phyloP scores from a whole-genome alignment of 1,140 invertebrate genomes.

The Heliothis subflexa region DNA sequence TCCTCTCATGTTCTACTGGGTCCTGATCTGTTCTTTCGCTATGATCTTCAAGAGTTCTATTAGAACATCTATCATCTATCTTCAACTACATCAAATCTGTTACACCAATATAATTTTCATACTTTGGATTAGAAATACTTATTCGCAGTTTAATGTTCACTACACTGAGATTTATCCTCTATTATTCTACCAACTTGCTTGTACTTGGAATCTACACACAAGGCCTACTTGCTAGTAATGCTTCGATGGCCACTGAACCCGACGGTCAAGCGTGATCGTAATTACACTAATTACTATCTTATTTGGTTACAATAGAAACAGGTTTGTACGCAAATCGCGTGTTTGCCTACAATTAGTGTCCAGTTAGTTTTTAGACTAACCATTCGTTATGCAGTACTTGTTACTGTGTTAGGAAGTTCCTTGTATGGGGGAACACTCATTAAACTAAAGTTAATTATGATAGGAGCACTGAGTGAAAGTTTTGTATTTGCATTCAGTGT shows the following conservation, averaged over 20 bases:
- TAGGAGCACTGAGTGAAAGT: neutral
- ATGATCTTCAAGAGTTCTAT: no score
- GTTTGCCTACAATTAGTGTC: slow-evolving; percentile 23
- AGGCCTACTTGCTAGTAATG: neutral
- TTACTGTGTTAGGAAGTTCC: slow-evolving; percentile 9
- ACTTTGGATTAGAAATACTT: no score
- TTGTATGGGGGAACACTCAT: slow-evolving; percentile 1
- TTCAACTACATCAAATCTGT: no score
- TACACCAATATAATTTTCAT: no score
- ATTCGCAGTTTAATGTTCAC: no score
- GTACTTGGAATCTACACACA: no score
- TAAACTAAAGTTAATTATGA: neutral
- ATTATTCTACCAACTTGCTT: no score
- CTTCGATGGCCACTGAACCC: slow-evolving; percentile 9
- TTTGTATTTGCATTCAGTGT: neutral
- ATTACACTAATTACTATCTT: slow-evolving; percentile 29
- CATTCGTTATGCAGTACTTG: neutral
- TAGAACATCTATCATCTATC: no score
- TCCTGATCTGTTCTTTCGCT: no score
- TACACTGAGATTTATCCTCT: no score
- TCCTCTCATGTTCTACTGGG: no score
- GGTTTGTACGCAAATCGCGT: slow-evolving; percentile 31
- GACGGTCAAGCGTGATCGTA: slow-evolving; percentile 25
- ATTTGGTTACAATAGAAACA: slow-evolving; percentile 33
- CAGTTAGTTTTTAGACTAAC: slow-evolving; percentile 5